phyloP scores from a whole-genome alignment of 1,140 invertebrate species.

The Leptopilina clavipes region DNA sequence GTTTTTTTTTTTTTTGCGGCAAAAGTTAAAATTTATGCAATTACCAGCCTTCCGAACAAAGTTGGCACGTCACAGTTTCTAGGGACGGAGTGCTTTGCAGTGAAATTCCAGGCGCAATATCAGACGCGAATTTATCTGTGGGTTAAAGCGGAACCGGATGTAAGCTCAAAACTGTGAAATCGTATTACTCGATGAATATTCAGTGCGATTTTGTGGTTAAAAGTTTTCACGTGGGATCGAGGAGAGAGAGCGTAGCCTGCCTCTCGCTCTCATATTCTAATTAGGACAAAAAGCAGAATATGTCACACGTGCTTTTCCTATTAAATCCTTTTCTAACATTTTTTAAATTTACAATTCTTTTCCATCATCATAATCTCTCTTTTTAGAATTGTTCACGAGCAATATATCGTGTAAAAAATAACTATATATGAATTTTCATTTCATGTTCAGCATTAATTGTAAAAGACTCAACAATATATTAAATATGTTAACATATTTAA shows the following conservation, averaged over 20 bases:
- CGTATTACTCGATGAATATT: slow-evolving; percentile 57
- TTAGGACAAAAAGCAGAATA: slow-evolving; percentile 52
- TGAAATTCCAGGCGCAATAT: slow-evolving; percentile 43
- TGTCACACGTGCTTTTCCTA: slow-evolving; percentile 27
- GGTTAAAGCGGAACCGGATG: slow-evolving; percentile 43
- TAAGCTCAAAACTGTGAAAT: slow-evolving; percentile 54
- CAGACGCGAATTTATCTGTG: slow-evolving; percentile 45
- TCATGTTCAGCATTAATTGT: no score
- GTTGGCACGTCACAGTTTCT: slow-evolving; percentile 47
- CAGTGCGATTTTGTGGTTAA: slow-evolving; percentile 52
- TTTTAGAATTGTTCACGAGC: no score
- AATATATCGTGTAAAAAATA: no score
- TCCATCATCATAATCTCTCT: neutral
- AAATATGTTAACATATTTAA: no score
- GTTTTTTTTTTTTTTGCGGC: neutral
- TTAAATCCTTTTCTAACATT: slow-evolving; percentile 2
- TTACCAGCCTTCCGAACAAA: slow-evolving; percentile 6
- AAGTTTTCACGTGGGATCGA: slow-evolving; percentile 47
- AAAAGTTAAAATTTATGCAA: slow-evolving; percentile 32
- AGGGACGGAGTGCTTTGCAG: neutral
- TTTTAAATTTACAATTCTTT: neutral
- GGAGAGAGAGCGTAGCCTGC: slow-evolving; percentile 41
- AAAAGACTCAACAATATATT: no score
- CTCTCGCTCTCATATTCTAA: slow-evolving; percentile 41
- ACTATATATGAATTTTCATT: no score